A percentile compares a stretch with the other conserved stretches of the same genome.
Evolutionary conservation across 2,797 vertebrate species (phyloP).

Genomic region (Esox lucius): DNA sequence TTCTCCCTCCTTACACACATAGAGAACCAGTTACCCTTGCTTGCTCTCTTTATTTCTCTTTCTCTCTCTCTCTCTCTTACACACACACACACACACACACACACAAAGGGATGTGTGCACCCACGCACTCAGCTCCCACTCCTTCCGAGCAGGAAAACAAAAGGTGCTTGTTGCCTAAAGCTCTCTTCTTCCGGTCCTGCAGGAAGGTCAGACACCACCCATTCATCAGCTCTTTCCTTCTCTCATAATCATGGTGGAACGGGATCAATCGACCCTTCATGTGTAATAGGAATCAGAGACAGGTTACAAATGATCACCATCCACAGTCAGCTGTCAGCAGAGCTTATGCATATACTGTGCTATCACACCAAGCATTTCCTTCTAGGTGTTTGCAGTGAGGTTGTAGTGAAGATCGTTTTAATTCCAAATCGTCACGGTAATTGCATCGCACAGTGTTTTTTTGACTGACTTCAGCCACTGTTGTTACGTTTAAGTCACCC

Average conservation of each 20-base stretch:
- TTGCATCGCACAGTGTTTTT: neutral
- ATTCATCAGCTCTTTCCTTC: constrained; percentile 17
- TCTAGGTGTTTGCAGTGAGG: neutral
- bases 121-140: neutral
- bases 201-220: constrained; percentile 19
- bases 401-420: constrained; percentile 15
- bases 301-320: neutral
- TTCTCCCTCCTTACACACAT: constrained; percentile 9
- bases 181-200: constrained; percentile 19
- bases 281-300: constrained; percentile 10
- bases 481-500: neutral
- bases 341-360: neutral
- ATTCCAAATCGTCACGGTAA: neutral
- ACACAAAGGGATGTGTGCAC: neutral
- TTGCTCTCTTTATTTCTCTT: neutral
- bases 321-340: too few relatives aligned
- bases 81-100: constrained; percentile 4
- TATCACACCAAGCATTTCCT: neutral
- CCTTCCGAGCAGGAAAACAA: constrained; percentile 27
- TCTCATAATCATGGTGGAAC: constrained; percentile 5
- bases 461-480: constrained; percentile 5
- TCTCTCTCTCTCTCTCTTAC: neutral
- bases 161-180: constrained; percentile 12
- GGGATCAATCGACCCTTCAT: constrained; percentile 26
- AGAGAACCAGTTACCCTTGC: constrained; percentile 14